Base-by-base conservation (phyloP, 2,797 vertebrate genomes). In the Iguana delicatissima region DNA sequence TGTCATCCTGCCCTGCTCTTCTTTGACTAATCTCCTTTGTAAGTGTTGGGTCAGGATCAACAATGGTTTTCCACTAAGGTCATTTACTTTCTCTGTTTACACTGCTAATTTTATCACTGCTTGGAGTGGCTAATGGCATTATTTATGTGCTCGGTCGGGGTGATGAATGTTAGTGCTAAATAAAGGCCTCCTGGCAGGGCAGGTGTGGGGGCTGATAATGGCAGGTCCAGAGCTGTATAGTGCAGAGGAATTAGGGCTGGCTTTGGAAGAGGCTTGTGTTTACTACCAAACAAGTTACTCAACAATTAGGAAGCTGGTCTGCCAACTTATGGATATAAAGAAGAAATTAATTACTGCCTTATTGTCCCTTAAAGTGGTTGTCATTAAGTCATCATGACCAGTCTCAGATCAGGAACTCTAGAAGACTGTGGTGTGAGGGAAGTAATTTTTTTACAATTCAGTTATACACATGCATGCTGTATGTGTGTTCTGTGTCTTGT, bases 31-130 rank as follows among this genome's bases (percentile, higher is more conserved):
- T 96, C 77, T 2, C 90, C 50, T 94, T 96, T 93, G 94, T 95
- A 97, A 96, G 96, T 97, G 96, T 95, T 96, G 96, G 97, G 97
- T 97, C 96, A 94, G 95, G 94, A 94, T 96, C 96, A 97, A 96
- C 96, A 94, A 96, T 95, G 92, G 94, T 85, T 97, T 95, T 96
- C 93, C 91, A 92, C 90, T 91, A 96, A 96, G 96, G 96, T 96
- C 96, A 95, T 93, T 96, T 84, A 92, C 95, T 96, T 91, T 93
- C 95, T 96, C 93, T 97, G 96, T 97, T 97, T 96, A 97, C 93
- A 93, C 80, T 94, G 94, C 95, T 97, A 97, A 97, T 97, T 96
- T 97, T 97, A 96, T 97, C 97, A 89, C 93, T 91, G 89, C 95
- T 96, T 94, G 59, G 96, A 96, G 94, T 94, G 90, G 93, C 92